phyloP scores from a whole-genome alignment of 2,797 vertebrate genomes.

The Pogonophryne albipinna region DNA sequence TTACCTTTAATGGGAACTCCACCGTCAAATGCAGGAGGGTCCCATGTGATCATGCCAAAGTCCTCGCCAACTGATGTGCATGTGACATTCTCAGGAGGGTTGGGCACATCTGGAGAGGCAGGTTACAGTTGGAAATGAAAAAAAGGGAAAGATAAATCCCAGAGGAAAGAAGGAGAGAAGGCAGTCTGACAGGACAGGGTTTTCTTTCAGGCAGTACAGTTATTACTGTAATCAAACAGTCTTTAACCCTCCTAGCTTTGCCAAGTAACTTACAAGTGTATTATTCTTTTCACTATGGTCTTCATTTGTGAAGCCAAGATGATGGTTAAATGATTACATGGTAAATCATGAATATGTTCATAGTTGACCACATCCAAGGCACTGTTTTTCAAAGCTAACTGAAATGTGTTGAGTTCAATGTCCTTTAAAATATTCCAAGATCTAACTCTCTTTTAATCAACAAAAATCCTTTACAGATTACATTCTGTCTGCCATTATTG shows the following conservation, averaged over 20 bases:
- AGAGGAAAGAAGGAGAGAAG: slow-evolving; percentile 6
- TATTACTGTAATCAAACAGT: not conserved
- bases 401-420: not conserved
- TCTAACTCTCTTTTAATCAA: not conserved
- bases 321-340: not conserved
- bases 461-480: not conserved
- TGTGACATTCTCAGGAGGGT: slow-evolving; percentile 88
- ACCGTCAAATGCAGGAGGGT: slow-evolving; percentile 88
- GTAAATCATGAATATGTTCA: not conserved
- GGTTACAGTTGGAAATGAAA: slow-evolving; percentile 48
- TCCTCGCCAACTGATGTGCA: slow-evolving; percentile 91
- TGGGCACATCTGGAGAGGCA: slow-evolving; percentile 87
- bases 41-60: slow-evolving; percentile 87
- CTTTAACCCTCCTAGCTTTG: not conserved
- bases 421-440: not conserved
- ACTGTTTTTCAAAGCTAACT: not conserved
- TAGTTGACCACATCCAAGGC: not conserved
- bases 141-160: slow-evolving; percentile 24
- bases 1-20: slow-evolving; percentile 89
- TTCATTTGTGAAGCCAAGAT: not conserved
- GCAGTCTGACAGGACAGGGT: not conserved
- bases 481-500: not conserved
- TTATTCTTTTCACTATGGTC: not conserved
- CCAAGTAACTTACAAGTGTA: not conserved
- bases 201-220: not conserved